A percentile compares a stretch with the other conserved stretches of the same genome.
Evolutionary conservation across 2,797 vertebrate species (phyloP).

Genomic region (Stomatorhinus walkeri): DNA sequence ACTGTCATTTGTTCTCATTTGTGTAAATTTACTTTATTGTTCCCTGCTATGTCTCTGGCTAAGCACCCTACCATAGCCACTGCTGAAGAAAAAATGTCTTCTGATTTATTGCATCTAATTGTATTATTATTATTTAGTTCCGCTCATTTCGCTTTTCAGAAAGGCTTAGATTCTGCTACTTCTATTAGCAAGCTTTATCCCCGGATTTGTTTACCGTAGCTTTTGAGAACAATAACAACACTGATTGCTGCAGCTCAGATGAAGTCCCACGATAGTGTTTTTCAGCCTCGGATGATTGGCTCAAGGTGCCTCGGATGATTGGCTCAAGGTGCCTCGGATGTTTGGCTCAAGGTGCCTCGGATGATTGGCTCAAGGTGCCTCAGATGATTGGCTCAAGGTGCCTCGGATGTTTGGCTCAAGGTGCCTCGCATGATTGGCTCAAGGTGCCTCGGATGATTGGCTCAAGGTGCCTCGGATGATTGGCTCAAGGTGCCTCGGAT

Average conservation of each 20-base stretch:
- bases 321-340: background rate
- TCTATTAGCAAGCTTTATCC: background rate
- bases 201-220: background rate
- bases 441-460: background rate
- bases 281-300: background rate
- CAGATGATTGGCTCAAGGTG: background rate
- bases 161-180: background rate
- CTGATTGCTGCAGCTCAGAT: background rate
- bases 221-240: background rate
- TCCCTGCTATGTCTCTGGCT: background rate
- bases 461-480: background rate
- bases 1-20: background rate
- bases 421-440: background rate
- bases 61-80: background rate
- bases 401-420: background rate
- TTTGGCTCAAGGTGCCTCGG: background rate
- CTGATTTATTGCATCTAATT: constrained; percentile 1
- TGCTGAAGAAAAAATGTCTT: background rate
- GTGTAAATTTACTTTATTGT: background rate
- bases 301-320: background rate
- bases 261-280: background rate
- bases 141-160: background rate
- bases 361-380: background rate
- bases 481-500: background rate
- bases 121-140: background rate